These are phyloP conservation scores for Griposia aprilina DNA, from an alignment of 2,888 invertebrate genomes.

Conservation along the genomic window DNA sequence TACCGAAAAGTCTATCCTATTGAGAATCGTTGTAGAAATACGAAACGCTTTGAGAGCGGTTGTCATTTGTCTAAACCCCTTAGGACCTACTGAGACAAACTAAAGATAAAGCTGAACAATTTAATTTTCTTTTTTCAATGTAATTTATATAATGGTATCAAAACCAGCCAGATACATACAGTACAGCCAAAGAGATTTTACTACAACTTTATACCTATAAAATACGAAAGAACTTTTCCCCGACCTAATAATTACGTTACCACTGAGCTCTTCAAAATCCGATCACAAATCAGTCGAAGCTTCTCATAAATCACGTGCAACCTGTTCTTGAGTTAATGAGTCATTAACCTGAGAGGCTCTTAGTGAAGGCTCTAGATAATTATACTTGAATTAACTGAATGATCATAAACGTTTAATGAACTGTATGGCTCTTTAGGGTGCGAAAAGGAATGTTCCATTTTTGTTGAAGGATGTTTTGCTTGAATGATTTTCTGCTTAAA, in stretches of 20 bases:
- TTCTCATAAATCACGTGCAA: conserved; percentile 46
- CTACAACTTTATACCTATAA: no score
- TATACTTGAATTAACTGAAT: conserved; percentile 63
- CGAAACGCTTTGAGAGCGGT: no score
- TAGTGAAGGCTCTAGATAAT: conserved; percentile 42
- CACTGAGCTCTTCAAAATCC: conserved; percentile 36
- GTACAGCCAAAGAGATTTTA: no score
- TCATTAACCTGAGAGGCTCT: conserved; percentile 56
- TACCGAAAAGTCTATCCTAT: no score
- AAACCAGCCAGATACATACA: no score
- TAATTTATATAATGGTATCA: no score
- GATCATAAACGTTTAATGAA: conserved; percentile 63
- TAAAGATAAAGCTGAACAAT: no score
- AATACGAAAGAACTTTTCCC: no score
- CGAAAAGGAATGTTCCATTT: background rate
- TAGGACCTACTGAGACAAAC: no score
- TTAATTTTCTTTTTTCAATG: no score
- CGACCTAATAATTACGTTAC: conserved; percentile 12
- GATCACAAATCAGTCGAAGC: conserved; percentile 56
- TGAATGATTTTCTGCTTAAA: background rate
- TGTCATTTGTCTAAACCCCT: no score
- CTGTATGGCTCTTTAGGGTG: conserved; percentile 31
- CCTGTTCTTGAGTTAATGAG: conserved; percentile 60
- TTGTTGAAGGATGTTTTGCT: background rate
- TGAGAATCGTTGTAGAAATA: no score